phyloP scores from a whole-genome alignment of 1,140 invertebrate species.

The Pseudoatta argentina region DNA sequence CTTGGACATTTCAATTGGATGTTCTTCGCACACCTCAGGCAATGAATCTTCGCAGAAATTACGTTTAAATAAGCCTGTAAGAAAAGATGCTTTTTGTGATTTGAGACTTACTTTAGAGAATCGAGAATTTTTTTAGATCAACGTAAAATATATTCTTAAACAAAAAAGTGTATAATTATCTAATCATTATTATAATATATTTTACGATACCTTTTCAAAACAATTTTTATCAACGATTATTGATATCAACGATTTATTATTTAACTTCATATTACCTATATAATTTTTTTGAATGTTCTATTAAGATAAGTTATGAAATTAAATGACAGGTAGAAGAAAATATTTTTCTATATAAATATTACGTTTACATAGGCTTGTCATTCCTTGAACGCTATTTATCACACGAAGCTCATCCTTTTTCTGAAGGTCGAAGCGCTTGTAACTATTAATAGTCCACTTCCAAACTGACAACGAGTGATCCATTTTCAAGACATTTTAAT shows the following conservation, averaged over 20 bases:
- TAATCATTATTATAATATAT: not conserved
- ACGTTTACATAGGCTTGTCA: conserved; percentile 39
- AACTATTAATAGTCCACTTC: conserved; percentile 72
- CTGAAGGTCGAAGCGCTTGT: conserved; percentile 60
- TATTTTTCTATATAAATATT: conserved; percentile 11
- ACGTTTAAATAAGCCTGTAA: not conserved
- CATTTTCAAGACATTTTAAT: conserved; percentile 79
- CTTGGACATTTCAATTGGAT: conserved; percentile 83
- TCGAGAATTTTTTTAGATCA: not conserved
- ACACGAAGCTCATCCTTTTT: conserved; percentile 38
- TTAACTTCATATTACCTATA: not conserved
- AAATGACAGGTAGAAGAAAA: not conserved
- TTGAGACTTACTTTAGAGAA: not conserved
- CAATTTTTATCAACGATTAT: not conserved
- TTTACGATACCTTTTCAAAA: not conserved
- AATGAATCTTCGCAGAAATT: not conserved
- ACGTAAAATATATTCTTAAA: not conserved
- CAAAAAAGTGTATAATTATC: not conserved
- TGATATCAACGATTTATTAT: not conserved
- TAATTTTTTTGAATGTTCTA: not conserved
- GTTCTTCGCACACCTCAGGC: conserved; percentile 8
- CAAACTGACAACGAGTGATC: conserved; percentile 73
- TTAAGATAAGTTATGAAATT: not conserved
- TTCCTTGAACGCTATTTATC: conserved; percentile 49
- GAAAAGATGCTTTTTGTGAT: not conserved